Evolutionary conservation across 2,797 vertebrate species (phyloP).

Genomic region (Phataginus tetradactyla): DNA sequence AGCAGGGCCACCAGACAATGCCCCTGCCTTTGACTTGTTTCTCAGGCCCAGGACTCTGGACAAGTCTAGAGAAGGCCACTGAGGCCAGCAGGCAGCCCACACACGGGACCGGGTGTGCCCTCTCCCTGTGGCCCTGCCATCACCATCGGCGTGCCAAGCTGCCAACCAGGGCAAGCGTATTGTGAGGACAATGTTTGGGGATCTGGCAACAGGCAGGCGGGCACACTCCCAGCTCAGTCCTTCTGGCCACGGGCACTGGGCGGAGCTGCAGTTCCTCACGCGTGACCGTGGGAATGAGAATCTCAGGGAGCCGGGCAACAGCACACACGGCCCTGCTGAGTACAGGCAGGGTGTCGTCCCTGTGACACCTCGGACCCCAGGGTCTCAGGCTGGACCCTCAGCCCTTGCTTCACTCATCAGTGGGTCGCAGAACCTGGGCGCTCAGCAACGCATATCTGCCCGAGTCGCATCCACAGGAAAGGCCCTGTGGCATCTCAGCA

Average conservation of each 20-base stretch:
- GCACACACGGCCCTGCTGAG: neutral
- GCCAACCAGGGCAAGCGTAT: accelerated
- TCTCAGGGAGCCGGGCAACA: accelerated
- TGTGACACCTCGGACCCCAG: neutral
- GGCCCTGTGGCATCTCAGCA: neutral
- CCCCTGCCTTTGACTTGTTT: neutral
- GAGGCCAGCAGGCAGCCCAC: neutral
- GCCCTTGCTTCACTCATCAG: neutral
- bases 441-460: neutral
- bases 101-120: accelerated
- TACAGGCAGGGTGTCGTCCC: accelerated
- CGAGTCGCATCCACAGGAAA: too few relatives aligned
- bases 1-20: neutral
- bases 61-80: neutral
- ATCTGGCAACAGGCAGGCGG: neutral
- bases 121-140: neutral
- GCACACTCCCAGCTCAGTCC: neutral
- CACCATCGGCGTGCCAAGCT: accelerated
- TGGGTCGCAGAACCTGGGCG: too few relatives aligned
- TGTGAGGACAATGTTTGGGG: neutral
- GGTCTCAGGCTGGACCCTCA: too few relatives aligned
- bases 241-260: neutral
- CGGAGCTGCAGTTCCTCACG: accelerated
- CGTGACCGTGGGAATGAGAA: accelerated
- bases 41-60: accelerated